Conservation (phyloP, 1,140 invertebrate genomes). For the Calephelis nemesis region DNA sequence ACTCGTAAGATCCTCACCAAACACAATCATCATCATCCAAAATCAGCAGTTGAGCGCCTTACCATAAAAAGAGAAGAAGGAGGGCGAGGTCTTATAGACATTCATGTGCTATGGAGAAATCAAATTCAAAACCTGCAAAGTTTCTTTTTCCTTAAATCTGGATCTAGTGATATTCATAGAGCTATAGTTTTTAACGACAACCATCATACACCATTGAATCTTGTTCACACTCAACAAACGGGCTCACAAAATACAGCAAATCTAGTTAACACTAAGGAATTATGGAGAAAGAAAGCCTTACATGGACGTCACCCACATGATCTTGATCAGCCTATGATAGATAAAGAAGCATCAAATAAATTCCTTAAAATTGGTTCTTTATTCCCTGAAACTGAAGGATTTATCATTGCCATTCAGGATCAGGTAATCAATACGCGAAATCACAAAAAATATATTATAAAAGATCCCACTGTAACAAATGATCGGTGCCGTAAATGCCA, state of each 20-base stretch:
- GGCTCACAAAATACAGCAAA: neutral
- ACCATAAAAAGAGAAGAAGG: neutral
- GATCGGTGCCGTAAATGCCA: neutral
- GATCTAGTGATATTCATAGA: conserved; percentile 30
- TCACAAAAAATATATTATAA: too few species aligned
- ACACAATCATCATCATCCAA: too few species aligned
- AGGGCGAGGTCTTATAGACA: neutral
- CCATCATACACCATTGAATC: conserved; percentile 33
- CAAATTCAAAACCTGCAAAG: neutral
- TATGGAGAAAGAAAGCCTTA: conserved; percentile 34
- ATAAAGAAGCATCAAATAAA: conserved; percentile 35
- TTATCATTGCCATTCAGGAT: too few species aligned
- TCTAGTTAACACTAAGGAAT: conserved; percentile 15
- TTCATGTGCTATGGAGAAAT: neutral
- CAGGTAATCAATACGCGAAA: too few species aligned
- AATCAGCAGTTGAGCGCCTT: neutral
- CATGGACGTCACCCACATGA: conserved; percentile 35
- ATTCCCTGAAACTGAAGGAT: neutral
- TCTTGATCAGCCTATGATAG: conserved; percentile 34
- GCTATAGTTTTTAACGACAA: conserved; percentile 25
- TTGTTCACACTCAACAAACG: neutral
- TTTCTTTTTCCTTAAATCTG: conserved; percentile 30
- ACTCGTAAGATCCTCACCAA: too few species aligned
- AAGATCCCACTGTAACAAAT: too few species aligned
- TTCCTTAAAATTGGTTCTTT: conserved; percentile 36